These are phyloP conservation scores for Scaptomyza pallida DNA, from an alignment of 1,140 invertebrate species.

Conservation along the genomic window DNA sequence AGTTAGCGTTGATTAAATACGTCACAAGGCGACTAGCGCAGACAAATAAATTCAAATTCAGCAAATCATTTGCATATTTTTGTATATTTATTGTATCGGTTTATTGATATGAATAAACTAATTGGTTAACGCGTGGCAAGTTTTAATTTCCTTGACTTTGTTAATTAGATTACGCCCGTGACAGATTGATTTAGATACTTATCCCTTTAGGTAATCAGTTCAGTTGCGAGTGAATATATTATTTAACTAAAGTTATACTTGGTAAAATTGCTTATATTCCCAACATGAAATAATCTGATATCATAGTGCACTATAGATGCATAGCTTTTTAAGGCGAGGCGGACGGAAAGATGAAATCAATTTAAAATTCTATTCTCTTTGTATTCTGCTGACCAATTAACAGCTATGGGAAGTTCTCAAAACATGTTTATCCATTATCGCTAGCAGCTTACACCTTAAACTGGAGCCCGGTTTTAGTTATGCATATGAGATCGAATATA, in stretches of 20 bases:
- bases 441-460: neutral
- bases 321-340: neutral
- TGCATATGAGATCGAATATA: neutral
- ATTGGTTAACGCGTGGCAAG: neutral
- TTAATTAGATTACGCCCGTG: neutral
- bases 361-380: neutral
- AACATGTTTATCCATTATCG: constrained; percentile 19
- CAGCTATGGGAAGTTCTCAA: neutral
- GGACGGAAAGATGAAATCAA: neutral
- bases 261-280: too few relatives aligned
- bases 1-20: neutral
- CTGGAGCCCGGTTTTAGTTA: neutral
- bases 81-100: neutral
- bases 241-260: too few relatives aligned
- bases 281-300: too few relatives aligned
- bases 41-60: constrained; percentile 5
- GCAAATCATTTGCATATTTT: constrained; percentile 10
- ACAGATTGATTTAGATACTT: neutral
- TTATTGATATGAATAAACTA: neutral
- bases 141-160: neutral
- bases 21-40: constrained; percentile 4
- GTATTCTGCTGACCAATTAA: neutral
- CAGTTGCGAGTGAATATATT: too few relatives aligned
- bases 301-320: too few relatives aligned
- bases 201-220: too few relatives aligned